phyloP scores from a whole-genome alignment of 2,888 invertebrate genomes.

The Sarcophaga carnaria region DNA sequence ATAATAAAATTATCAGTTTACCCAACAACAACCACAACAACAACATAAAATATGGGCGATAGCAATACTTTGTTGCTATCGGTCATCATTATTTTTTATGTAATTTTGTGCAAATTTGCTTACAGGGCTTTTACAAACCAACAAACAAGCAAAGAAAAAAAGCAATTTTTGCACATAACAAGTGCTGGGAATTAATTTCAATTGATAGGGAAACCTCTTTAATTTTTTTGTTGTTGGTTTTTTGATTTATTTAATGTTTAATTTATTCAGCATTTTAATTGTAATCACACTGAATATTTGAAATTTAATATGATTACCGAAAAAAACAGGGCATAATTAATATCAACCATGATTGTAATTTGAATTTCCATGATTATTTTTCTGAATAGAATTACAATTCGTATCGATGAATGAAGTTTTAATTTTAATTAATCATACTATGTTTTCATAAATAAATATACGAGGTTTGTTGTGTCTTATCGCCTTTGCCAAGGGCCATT shows the following conservation, averaged over 20 bases:
- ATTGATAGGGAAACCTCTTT: constrained; percentile 21
- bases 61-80: constrained; percentile 13
- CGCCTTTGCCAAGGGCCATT: too few species aligned
- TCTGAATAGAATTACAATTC: too few species aligned
- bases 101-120: constrained; percentile 18
- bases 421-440: too few species aligned
- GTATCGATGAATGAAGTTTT: too few species aligned
- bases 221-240: not conserved
- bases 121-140: constrained; percentile 1
- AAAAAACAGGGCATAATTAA: not conserved
- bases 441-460: too few species aligned
- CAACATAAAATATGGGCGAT: not conserved
- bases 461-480: too few species aligned
- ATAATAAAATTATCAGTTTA: constrained; percentile 8
- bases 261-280: constrained; percentile 34
- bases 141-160: too few species aligned
- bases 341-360: not conserved
- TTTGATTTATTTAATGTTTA: constrained; percentile 32
- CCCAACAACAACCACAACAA: too few species aligned
- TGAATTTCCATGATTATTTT: not conserved
- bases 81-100: not conserved
- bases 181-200: constrained; percentile 46
- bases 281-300: not conserved
- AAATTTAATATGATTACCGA: constrained; percentile 14
- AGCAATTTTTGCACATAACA: too few species aligned